phyloP scores from a whole-genome alignment of 2,113 vertebrate species.

The Podarcis raffonei region DNA sequence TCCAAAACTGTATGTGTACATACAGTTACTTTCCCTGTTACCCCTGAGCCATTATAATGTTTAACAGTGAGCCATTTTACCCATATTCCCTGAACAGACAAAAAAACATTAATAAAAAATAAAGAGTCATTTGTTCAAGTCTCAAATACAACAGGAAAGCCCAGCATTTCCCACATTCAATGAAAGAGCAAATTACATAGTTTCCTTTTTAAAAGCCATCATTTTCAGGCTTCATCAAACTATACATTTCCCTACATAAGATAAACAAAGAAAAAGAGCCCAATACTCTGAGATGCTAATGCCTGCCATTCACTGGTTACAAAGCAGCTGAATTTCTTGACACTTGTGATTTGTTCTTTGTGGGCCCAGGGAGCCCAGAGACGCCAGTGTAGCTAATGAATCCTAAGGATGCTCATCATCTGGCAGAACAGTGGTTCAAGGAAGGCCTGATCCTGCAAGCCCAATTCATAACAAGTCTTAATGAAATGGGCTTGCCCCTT shows the following conservation, averaged over 20 bases:
- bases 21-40: constrained; percentile 41
- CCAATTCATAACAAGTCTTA: rapidly evolving
- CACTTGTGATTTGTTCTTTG: not conserved
- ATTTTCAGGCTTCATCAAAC: constrained; percentile 37
- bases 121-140: not conserved
- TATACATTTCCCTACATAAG: not conserved
- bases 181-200: constrained; percentile 32
- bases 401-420: not conserved
- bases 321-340: not conserved
- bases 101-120: constrained; percentile 45
- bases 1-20: not conserved
- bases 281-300: constrained; percentile 24
- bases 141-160: constrained; percentile 43
- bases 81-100: not conserved
- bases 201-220: constrained; percentile 7
- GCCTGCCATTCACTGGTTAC: not conserved
- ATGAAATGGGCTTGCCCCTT: not conserved
- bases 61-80: constrained; percentile 12
- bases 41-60: constrained; percentile 55
- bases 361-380: rapidly evolving
- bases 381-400: rapidly evolving
- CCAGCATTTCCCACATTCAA: constrained; percentile 36
- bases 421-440: not conserved
- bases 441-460: rapidly evolving
- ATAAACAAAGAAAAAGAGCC: constrained; percentile 4